Conservation (phyloP, 2,113 vertebrate species). For the Callorhinus ursinus region DNA sequence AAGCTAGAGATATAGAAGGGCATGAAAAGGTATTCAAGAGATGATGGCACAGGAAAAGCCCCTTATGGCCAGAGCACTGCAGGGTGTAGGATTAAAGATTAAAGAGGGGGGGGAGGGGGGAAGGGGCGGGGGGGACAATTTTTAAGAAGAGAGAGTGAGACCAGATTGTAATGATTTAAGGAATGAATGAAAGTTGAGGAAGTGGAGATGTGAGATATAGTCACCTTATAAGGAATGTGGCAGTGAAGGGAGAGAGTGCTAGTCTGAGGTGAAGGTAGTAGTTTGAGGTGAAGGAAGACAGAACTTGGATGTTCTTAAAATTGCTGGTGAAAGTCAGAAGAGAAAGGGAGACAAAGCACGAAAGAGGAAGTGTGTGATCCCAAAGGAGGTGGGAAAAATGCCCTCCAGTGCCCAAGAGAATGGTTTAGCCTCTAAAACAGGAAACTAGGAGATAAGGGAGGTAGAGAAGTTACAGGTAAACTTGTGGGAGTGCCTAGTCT, state of each 20-base stretch:
- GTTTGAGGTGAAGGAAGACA: background rate
- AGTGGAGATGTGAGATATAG: background rate
- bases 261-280: background rate
- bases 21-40: background rate
- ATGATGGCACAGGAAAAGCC: background rate
- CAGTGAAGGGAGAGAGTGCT: background rate
- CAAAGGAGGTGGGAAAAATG: background rate
- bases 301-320: background rate
- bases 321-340: background rate
- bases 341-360: background rate
- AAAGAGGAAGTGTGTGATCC: background rate
- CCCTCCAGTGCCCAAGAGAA: background rate
- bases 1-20: background rate
- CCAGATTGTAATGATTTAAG: background rate
- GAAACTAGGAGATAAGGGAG: background rate
- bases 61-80: background rate
- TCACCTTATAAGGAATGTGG: background rate
- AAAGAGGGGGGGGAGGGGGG: background rate
- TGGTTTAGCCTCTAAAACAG: background rate
- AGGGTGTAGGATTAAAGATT: background rate
- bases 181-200: background rate
- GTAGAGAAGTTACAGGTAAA: background rate
- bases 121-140: background rate
- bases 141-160: background rate
- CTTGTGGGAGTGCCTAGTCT: background rate